Conservation (phyloP, 2,797 vertebrate species). For the Phataginus tricuspis region DNA sequence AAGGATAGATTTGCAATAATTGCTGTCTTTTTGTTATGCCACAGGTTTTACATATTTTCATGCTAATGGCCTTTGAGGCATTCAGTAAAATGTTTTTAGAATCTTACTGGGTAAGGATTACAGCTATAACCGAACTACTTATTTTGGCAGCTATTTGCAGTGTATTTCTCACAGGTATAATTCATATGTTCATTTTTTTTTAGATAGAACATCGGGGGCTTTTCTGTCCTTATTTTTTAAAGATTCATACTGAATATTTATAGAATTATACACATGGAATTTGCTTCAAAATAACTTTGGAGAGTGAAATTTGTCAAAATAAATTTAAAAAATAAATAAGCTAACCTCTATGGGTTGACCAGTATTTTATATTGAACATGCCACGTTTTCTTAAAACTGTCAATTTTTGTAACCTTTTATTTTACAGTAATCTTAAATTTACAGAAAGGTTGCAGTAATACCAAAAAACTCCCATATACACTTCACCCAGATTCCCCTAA, state of each 20-base stretch:
- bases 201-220: background rate
- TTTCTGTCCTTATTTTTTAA: background rate
- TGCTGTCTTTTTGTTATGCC: slow-evolving; percentile 1
- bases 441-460: background rate
- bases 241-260: background rate
- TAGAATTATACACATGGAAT: background rate
- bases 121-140: background rate
- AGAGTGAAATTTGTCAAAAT: background rate
- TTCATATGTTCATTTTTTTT: slow-evolving; percentile 21
- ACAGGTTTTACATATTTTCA: slow-evolving; percentile 7
- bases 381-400: background rate
- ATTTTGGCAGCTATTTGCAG: slow-evolving; percentile 23
- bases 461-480: background rate
- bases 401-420: background rate
- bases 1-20: background rate
- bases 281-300: background rate
- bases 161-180: slow-evolving; percentile 25
- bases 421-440: background rate
- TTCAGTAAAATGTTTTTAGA: slow-evolving; percentile 11
- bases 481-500: background rate
- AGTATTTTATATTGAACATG: background rate
- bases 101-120: slow-evolving; percentile 1
- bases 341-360: background rate
- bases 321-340: background rate
- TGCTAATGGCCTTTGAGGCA: slow-evolving; percentile 2